Evolutionary conservation across 2,888 invertebrate genomes (phyloP).

Genomic region (Drosophila koepferae): DNA sequence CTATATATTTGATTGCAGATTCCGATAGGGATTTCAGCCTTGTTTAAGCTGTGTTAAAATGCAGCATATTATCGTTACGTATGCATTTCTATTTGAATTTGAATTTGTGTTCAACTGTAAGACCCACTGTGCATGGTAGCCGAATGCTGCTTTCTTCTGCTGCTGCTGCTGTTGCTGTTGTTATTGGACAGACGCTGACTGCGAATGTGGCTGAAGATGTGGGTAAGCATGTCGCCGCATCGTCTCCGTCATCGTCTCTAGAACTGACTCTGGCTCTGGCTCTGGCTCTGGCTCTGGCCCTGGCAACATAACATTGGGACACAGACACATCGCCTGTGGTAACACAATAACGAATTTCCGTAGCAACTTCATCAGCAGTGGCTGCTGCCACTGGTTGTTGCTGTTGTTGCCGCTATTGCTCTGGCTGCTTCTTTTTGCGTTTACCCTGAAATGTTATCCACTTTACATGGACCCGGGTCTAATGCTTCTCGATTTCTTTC

Average conservation of each 20-base stretch:
- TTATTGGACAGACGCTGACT: constrained; percentile 57
- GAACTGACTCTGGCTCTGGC: constrained; percentile 14
- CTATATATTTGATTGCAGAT: not conserved
- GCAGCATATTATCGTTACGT: too few species aligned
- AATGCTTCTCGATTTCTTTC: constrained; percentile 46
- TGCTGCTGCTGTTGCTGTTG: constrained; percentile 14
- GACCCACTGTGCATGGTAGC: constrained; percentile 31
- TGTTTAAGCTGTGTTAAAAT: not conserved
- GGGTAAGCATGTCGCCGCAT: constrained; percentile 36
- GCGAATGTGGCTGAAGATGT: constrained; percentile 38
- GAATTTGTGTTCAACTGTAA: not conserved
- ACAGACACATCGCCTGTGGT: constrained; percentile 82
- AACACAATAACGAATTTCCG: constrained; percentile 83
- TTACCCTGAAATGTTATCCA: constrained; percentile 70
- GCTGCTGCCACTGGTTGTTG: constrained; percentile 21
- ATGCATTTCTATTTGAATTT: not conserved
- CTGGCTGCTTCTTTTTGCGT: constrained; percentile 41
- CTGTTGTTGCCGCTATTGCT: constrained; percentile 21
- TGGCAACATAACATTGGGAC: constrained; percentile 71
- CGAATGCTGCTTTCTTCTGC: constrained; percentile 7
- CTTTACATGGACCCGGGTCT: constrained; percentile 67
- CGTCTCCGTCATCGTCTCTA: constrained; percentile 26
- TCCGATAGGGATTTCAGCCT: not conserved
- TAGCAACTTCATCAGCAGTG: constrained; percentile 77
- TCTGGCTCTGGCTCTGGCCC: constrained; percentile 23